phyloP scores from a whole-genome alignment of 2,113 vertebrate species.

The Carassius auratus region DNA sequence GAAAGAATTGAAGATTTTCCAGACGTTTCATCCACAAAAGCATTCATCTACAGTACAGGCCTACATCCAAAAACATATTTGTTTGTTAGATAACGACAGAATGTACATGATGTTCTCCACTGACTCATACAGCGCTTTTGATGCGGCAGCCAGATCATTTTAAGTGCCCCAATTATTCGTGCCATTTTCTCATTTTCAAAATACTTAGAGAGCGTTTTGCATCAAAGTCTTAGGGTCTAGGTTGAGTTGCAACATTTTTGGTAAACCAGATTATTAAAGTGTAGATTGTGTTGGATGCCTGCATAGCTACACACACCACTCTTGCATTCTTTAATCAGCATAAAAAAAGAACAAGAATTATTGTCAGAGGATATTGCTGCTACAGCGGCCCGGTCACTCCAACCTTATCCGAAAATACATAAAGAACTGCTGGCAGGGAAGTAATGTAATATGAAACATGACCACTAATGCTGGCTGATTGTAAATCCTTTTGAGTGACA shows the following conservation, averaged over 20 bases:
- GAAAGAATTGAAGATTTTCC: constrained; percentile 6
- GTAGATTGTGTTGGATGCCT: constrained; percentile 1
- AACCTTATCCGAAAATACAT: constrained; percentile 48
- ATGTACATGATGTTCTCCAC: background rate
- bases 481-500: constrained; percentile 39
- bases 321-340: background rate
- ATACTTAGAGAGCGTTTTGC: background rate
- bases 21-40: background rate
- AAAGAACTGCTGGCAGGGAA: constrained; percentile 40
- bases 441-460: constrained; percentile 41
- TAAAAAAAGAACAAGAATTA: constrained; percentile 28
- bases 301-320: background rate
- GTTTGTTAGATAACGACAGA: background rate
- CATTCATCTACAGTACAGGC: background rate
- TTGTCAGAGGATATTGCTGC: constrained; percentile 5
- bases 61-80: background rate
- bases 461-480: constrained; percentile 19
- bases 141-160: background rate
- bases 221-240: background rate
- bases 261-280: background rate
- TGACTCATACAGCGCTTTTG: background rate
- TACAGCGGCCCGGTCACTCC: background rate
- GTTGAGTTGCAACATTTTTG: background rate
- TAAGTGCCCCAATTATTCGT: background rate
- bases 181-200: background rate